A percentile compares a stretch with the other conserved stretches of the same genome.
phyloP scores from a whole-genome alignment of 2,797 vertebrate species.

The Falco columbarius region DNA sequence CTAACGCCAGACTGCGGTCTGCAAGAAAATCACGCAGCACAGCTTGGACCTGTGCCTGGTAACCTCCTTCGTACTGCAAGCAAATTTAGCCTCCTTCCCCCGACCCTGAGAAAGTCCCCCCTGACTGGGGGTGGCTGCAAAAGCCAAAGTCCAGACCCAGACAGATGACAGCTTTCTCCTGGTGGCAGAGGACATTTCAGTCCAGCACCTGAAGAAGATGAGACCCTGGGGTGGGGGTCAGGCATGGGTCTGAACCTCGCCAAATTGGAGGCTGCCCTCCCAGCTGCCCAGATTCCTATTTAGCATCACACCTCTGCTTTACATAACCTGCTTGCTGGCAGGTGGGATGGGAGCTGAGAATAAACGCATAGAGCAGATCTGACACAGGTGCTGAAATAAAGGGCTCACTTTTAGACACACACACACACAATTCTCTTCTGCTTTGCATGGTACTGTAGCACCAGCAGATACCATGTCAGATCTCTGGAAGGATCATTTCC shows the following conservation, averaged over 20 bases:
- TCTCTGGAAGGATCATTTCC: neutral
- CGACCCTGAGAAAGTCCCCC: neutral
- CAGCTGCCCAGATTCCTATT: neutral
- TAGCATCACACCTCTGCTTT: neutral
- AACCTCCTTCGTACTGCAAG: neutral
- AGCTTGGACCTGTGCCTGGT: neutral
- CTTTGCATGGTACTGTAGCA: neutral
- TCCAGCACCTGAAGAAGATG: neutral
- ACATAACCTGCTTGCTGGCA: neutral
- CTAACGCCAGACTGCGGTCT: neutral
- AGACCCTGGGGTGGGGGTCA: neutral
- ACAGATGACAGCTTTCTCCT: neutral
- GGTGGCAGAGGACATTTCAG: neutral
- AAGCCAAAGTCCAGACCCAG: neutral
- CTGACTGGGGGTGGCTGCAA: neutral
- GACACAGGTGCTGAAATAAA: neutral
- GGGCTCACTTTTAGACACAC: neutral
- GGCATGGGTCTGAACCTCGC: rapidly evolving
- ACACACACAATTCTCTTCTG: neutral
- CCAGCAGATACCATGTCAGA: rapidly evolving
- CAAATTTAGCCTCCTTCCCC: neutral
- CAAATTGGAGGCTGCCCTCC: neutral
- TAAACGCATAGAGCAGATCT: neutral
- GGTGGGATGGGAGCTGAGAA: neutral
- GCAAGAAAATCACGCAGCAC: neutral